phyloP scores from a whole-genome alignment of 2,888 invertebrate species.

The Smittia sp. region DNA sequence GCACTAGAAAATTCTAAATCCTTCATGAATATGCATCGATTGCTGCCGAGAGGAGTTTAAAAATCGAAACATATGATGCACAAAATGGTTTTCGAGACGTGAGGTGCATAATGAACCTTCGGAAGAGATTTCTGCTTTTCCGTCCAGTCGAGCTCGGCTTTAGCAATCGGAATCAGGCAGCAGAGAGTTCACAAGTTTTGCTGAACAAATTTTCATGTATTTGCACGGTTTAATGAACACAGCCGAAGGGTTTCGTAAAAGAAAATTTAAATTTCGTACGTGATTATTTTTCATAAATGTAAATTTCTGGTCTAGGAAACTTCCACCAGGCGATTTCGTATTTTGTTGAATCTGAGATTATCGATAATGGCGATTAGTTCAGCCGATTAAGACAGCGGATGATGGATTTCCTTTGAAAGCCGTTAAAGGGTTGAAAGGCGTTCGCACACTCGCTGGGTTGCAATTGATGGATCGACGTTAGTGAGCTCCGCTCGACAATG shows the following conservation, averaged over 20 bases:
- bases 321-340: background rate
- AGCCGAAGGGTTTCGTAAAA: conserved; percentile 14
- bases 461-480: conserved; percentile 31
- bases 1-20: background rate
- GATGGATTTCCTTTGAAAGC: background rate
- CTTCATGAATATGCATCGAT: conserved; percentile 22
- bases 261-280: conserved; percentile 24
- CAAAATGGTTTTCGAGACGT: conserved; percentile 34
- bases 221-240: conserved; percentile 31
- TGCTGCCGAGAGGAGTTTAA: background rate
- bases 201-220: background rate
- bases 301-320: background rate
- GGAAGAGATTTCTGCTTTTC: background rate
- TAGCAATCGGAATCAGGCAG: background rate
- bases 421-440: conserved; percentile 18
- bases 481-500: background rate
- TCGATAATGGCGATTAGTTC: background rate
- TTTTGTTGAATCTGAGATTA: too few species aligned
- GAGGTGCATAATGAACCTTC: conserved; percentile 11
- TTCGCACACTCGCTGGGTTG: conserved; percentile 29
- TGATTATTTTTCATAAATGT: conserved; percentile 10
- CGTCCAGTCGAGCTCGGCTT: background rate
- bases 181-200: background rate
- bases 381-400: background rate
- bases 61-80: conserved; percentile 41